Conservation (phyloP, 2,113 vertebrate genomes). For the Dicentrarchus labrax region DNA sequence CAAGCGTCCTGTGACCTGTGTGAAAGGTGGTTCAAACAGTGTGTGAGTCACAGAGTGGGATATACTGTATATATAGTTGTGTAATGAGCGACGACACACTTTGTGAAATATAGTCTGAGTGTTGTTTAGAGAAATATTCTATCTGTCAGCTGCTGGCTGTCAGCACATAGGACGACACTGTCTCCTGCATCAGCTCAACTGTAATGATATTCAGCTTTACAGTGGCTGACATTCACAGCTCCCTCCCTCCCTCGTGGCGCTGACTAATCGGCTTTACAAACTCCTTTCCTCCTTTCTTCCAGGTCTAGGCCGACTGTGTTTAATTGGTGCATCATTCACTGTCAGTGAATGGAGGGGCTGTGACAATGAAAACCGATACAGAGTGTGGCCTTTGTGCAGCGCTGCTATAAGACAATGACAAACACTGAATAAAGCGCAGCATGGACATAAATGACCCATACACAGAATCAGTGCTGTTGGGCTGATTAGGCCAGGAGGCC, state of each 20-base stretch:
- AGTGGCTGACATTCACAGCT: not conserved
- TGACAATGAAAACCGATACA: slow-evolving; percentile 2
- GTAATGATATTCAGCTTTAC: not conserved
- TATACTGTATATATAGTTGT: not conserved
- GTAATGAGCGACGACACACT: not conserved
- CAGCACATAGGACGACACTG: not conserved
- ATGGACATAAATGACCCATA: not conserved
- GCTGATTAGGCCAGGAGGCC: not conserved
- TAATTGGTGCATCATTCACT: slow-evolving; percentile 26
- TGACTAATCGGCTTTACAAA: slow-evolving; percentile 18
- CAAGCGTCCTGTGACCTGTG: not conserved
- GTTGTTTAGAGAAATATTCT: not conserved
- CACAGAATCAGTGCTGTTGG: not conserved
- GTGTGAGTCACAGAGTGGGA: too few species aligned
- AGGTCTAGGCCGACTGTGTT: not conserved
- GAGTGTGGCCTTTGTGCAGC: not conserved
- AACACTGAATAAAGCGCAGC: not conserved
- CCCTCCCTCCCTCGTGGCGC: not conserved
- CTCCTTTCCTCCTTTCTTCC: not conserved
- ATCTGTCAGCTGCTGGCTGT: not conserved
- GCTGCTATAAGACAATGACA: not conserved
- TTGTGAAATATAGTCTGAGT: not conserved
- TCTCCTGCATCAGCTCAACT: not conserved
- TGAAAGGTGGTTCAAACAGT: not conserved
- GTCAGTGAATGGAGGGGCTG: slow-evolving; percentile 1